Percentiles rank a stretch among this genome's conserved stretches.
Conservation (phyloP, 2,888 invertebrate genomes). For the Microplitis deprimator region DNA sequence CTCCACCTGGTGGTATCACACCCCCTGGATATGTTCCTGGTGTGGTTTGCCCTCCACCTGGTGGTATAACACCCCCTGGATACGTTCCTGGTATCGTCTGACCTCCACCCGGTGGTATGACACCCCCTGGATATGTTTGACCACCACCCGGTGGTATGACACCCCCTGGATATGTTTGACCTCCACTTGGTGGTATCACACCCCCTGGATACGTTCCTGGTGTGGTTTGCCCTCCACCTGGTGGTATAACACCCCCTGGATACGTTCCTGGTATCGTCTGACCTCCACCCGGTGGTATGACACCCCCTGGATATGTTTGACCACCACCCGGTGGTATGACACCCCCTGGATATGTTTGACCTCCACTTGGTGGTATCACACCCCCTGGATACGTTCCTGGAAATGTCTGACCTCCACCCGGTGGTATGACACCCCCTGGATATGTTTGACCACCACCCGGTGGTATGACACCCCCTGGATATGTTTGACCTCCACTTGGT, state of each 20-base stretch:
- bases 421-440: constrained; percentile 37
- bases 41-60: constrained; percentile 37
- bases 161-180: constrained; percentile 27
- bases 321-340: constrained; percentile 44
- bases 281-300: constrained; percentile 36
- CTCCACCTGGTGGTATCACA: constrained; percentile 38
- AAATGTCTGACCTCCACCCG: constrained; percentile 43
- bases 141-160: background rate
- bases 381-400: constrained; percentile 32
- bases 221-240: background rate
- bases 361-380: constrained; percentile 30
- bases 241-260: constrained; percentile 37
- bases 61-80: constrained; percentile 38
- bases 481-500: constrained; percentile 9
- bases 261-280: constrained; percentile 28
- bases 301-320: constrained; percentile 46
- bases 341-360: background rate
- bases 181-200: constrained; percentile 8
- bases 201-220: constrained; percentile 42
- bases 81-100: constrained; percentile 7
- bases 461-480: constrained; percentile 31
- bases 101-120: no score
- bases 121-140: no score
- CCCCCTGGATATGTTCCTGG: constrained; percentile 43
- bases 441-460: constrained; percentile 37